A percentile compares a stretch with the other conserved stretches of the same genome.
These are phyloP conservation scores for Pelagia noctiluca DNA, from an alignment of 30 jellyfish, hydroid and myxozoan species.

Conservation along the genomic window DNA sequence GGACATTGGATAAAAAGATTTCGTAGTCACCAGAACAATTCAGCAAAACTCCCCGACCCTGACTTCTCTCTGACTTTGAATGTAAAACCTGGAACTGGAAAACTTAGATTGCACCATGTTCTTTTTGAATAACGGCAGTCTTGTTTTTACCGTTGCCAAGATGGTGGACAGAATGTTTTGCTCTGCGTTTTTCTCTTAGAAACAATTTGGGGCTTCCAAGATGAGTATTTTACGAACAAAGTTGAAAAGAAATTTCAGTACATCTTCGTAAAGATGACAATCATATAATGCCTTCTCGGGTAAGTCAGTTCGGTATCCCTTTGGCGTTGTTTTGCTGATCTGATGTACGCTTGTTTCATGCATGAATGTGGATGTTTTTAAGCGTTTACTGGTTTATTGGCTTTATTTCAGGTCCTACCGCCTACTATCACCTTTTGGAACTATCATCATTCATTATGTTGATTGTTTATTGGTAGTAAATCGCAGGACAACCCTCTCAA, in stretches of 20 bases:
- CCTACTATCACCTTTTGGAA: neutral
- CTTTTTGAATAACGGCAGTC: no score
- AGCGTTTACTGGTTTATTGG: no score
- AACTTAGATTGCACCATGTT: no score
- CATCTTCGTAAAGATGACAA: neutral
- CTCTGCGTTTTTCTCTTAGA: neutral
- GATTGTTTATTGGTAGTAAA: neutral
- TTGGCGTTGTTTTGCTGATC: neutral
- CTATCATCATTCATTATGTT: neutral
- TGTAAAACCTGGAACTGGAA: no score
- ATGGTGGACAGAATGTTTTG: constrained; percentile 18
- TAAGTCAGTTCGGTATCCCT: constrained; percentile 12
- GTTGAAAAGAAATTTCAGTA: neutral
- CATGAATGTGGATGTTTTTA: neutral
- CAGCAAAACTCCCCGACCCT: no score
- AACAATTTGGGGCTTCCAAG: neutral
- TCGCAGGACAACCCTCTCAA: neutral
- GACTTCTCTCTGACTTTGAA: no score
- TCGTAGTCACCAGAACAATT: no score
- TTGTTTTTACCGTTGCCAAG: no score
- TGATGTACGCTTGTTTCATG: neutral
- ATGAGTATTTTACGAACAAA: neutral
- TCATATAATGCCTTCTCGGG: constrained; percentile 42
- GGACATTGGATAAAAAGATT: no score
- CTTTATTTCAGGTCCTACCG: no score